These are phyloP conservation scores for Chunga burmeisteri DNA, from an alignment of 2,113 vertebrate genomes.

Conservation along the genomic window DNA sequence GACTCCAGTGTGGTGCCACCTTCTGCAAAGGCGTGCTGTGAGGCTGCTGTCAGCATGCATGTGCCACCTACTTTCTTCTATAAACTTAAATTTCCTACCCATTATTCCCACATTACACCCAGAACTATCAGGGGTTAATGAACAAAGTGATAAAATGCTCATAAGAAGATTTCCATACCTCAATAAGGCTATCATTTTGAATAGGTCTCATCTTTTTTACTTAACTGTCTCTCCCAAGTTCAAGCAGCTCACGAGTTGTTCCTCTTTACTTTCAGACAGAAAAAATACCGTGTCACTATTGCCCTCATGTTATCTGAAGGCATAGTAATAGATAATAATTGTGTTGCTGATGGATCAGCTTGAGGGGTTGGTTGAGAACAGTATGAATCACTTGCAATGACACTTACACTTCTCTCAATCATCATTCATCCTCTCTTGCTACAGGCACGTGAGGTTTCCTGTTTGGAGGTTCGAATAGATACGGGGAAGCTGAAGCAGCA, in stretches of 20 bases:
- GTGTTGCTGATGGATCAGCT: not conserved
- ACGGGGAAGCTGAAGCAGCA: constrained; percentile 46
- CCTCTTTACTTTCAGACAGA: not conserved
- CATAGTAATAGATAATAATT: not conserved
- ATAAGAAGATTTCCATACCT: not conserved
- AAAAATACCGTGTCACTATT: not conserved
- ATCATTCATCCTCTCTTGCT: not conserved
- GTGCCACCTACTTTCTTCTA: not conserved
- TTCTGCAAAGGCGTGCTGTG: not conserved
- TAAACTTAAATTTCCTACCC: not conserved
- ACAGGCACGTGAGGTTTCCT: constrained; percentile 75
- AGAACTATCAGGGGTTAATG: not conserved
- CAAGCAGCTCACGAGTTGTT: not conserved
- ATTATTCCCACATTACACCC: not conserved
- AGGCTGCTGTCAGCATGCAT: not conserved
- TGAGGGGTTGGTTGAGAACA: not conserved
- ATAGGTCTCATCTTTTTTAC: not conserved
- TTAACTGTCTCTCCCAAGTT: not conserved
- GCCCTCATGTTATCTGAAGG: not conserved
- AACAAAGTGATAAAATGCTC: not conserved
- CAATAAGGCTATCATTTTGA: not conserved
- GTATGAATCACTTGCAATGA: not conserved
- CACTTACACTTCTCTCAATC: not conserved
- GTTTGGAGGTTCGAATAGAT: constrained; percentile 71
- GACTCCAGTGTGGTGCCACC: not conserved